Evolutionary conservation across 2,113 vertebrate genomes (phyloP).

Genomic region (Mungos mungo): DNA sequence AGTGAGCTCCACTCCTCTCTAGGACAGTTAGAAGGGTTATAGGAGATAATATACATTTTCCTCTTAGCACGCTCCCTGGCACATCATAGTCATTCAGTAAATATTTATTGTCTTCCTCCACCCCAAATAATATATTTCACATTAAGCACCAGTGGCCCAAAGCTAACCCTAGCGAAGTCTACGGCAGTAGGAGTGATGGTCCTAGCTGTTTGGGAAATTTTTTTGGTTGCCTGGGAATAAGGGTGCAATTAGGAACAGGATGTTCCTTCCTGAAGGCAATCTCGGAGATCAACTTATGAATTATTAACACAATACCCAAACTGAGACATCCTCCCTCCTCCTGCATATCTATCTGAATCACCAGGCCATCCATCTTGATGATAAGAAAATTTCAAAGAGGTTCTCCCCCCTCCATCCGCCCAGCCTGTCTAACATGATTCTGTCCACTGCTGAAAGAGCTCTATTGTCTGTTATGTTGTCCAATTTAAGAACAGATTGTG

Average conservation of each 20-base stretch:
- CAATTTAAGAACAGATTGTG: conserved; percentile 44
- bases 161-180: background rate
- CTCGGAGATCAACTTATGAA: conserved; percentile 28
- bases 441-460: background rate
- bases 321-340: background rate
- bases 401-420: background rate
- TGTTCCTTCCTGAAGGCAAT: conserved; percentile 7
- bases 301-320: conserved; percentile 41
- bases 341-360: background rate
- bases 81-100: background rate
- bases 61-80: background rate
- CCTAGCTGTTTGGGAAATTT: background rate
- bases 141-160: background rate
- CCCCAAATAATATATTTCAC: background rate
- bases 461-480: background rate
- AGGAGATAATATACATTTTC: background rate
- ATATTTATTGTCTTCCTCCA: background rate
- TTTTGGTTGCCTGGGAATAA: conserved; percentile 33
- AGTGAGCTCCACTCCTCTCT: background rate
- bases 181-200: background rate
- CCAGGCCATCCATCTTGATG: conserved; percentile 43
- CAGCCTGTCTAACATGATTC: background rate
- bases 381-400: conserved; percentile 45
- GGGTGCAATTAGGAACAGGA: conserved; percentile 47
- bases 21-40: background rate